Conservation (phyloP, 2,113 vertebrate species). For the Chionomys nivalis region DNA sequence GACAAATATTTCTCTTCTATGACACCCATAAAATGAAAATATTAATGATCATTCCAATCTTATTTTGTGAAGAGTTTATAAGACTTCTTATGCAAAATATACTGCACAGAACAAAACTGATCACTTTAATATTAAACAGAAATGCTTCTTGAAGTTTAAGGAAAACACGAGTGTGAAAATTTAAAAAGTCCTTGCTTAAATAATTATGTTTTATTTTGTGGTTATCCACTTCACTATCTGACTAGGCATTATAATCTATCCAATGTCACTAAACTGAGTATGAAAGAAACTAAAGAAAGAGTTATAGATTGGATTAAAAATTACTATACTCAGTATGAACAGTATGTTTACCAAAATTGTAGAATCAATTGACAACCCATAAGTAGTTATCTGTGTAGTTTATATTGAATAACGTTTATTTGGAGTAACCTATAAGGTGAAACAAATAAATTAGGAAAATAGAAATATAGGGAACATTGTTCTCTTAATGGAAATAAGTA, state of each 20-base stretch:
- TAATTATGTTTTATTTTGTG: slow-evolving; percentile 2
- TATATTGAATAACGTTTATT: not conserved
- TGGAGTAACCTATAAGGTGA: not conserved
- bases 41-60: not conserved
- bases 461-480: not conserved
- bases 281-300: not conserved
- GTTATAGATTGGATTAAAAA: not conserved
- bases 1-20: not conserved
- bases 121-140: slow-evolving; percentile 29
- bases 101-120: not conserved
- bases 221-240: not conserved
- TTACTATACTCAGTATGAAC: not conserved
- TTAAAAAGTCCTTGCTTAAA: slow-evolving; percentile 2
- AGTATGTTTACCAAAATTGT: not conserved
- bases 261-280: not conserved
- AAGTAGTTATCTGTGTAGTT: not conserved
- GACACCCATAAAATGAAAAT: not conserved
- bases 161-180: not conserved
- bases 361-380: not conserved
- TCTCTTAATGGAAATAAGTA: not conserved
- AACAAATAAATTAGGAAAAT: not conserved
- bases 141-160: slow-evolving; percentile 29
- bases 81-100: slow-evolving; percentile 22
- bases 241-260: not conserved
- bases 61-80: not conserved